phyloP scores from a whole-genome alignment of 2,113 vertebrate genomes.

The Varanus salvator region DNA sequence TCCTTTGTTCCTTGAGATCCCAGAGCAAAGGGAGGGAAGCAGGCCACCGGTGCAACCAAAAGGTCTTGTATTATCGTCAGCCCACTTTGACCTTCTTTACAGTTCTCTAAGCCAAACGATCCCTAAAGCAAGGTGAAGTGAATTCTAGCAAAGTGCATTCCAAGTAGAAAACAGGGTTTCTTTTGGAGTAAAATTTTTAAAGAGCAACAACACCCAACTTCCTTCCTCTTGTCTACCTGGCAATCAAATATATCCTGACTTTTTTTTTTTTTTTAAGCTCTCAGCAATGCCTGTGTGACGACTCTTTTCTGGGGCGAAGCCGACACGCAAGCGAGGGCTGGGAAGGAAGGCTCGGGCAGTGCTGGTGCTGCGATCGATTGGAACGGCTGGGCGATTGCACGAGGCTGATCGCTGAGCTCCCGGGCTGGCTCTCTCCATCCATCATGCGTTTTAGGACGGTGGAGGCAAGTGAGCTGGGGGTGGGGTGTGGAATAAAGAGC shows the following conservation, averaged over 20 bases:
- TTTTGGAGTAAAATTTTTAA: not conserved
- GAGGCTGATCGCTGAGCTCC: not conserved
- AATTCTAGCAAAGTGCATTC: too few relatives aligned
- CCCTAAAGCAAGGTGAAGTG: not conserved
- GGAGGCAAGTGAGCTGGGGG: not conserved
- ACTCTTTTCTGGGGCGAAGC: not conserved
- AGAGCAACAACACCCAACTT: not conserved
- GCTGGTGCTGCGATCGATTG: slow-evolving; percentile 8
- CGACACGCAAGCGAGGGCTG: not conserved
- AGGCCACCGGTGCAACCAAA: too few relatives aligned
- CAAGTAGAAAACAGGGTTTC: not conserved
- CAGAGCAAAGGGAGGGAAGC: not conserved
- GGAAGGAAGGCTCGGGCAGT: not conserved
- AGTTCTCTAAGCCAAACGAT: not conserved
- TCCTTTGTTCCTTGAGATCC: slow-evolving; percentile 13
- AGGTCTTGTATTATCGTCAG: not conserved
- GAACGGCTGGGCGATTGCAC: slow-evolving; percentile 9
- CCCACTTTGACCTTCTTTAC: not conserved
- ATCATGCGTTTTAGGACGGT: not conserved
- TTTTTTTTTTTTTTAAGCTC: not conserved
- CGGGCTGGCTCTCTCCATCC: not conserved
- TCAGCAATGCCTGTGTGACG: not conserved
- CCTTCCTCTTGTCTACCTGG: not conserved
- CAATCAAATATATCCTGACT: not conserved
- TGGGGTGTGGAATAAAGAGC: not conserved